Conservation (phyloP, 2,113 vertebrate species). For the Triplophysa siluroides region DNA sequence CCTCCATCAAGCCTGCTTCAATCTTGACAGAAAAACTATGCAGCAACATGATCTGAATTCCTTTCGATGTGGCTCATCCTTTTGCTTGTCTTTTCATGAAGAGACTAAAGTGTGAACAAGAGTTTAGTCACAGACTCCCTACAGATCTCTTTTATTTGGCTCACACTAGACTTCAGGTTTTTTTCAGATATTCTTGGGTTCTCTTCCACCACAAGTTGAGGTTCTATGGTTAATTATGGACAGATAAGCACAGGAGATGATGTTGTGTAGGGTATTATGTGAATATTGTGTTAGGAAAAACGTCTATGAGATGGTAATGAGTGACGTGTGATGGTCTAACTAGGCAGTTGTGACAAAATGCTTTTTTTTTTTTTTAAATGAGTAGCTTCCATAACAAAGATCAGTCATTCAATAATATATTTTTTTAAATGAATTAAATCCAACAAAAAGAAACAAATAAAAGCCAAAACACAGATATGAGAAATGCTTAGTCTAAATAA, state of each 20-base stretch:
- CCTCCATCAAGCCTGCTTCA: neutral
- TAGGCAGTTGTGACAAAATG: neutral
- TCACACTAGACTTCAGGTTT: neutral
- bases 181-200: neutral
- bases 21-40: neutral
- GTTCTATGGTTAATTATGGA: conserved; percentile 13
- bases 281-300: neutral
- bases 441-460: too few relatives aligned
- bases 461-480: too few relatives aligned
- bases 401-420: too few relatives aligned
- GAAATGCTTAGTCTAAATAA: too few relatives aligned
- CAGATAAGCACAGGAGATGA: neutral
- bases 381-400: too few relatives aligned
- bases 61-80: conserved; percentile 35
- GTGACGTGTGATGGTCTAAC: neutral
- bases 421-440: too few relatives aligned
- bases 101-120: conserved; percentile 37
- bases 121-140: conserved; percentile 26
- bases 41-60: conserved; percentile 38
- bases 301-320: neutral
- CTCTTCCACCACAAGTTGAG: neutral
- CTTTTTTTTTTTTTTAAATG: neutral
- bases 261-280: neutral
- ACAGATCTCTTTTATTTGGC: neutral
- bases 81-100: conserved; percentile 35